Evolutionary conservation across 2,113 vertebrate genomes (phyloP), one percentile per base, ranked within the genome.

Genomic region (Willisornis vidua): DNA sequence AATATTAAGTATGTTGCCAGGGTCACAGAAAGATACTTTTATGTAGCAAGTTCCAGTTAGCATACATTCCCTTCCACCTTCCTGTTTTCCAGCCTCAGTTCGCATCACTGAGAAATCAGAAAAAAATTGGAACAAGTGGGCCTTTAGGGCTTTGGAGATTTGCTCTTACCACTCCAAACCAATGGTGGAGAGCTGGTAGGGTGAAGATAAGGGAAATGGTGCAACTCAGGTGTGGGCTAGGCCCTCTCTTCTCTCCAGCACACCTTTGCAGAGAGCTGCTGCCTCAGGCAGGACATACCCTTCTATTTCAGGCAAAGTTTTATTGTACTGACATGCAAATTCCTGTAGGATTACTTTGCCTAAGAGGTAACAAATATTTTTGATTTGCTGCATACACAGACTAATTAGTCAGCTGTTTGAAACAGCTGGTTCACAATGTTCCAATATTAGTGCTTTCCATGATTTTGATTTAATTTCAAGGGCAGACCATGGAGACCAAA

Each of bases 351-450:
- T 61, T 85, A 72, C 58, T 91, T 52, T 0, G 35, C 66, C 62
- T 87, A 94, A 96, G 85, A 5, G 1, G 49, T 76, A 88, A 94
- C 83, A 97, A 96, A 94, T 96, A 93, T 90, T 97, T 94, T 94
- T 97, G 20, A 95, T 97, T 96, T 98, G 17, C 75, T 96, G 48
- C 22, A 9, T 71, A 89, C 84, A 90, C 79, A 88, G 82, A 79
- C 62, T 90, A 96, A 96, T 95, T 95, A 96, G 76, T 95, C 96
- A 97, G 73, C 85, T 96, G 74, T 92, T 95, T 94, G 85, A 97
- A 93, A 97, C 92, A 98, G 75, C 96, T 97, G 96, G 85, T 93
- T 93, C 75, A 65, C 74, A 91, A 19, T 90, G 91, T 97, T 97
- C 87, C 87, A 92, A 89, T 91, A 87, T 86, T 89, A 90, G 66